Evolutionary conservation across 2,888 invertebrate species (phyloP).

Genomic region (Hofmannophila pseudospretella): DNA sequence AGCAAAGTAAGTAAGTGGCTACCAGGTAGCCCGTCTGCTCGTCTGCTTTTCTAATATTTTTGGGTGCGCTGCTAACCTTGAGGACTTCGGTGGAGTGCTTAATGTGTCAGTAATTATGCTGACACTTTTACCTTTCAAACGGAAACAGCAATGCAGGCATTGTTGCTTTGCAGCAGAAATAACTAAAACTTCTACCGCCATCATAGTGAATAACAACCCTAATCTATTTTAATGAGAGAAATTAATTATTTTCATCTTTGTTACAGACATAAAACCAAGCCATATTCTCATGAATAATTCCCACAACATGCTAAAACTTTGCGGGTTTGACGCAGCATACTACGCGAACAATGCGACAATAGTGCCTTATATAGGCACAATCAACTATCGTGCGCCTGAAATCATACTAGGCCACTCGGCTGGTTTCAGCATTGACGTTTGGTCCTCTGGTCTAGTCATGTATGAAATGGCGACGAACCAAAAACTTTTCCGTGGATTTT

Average conservation of each 20-base stretch:
- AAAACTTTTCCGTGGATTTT: constrained; percentile 30
- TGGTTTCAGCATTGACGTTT: constrained; percentile 44
- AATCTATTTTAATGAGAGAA: too few species aligned
- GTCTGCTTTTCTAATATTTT: too few species aligned
- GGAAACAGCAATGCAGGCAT: too few species aligned
- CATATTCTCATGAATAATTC: constrained; percentile 44
- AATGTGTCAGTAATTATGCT: too few species aligned
- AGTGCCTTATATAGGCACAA: constrained; percentile 28
- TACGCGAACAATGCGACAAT: constrained; percentile 10
- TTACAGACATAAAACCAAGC: constrained; percentile 53
- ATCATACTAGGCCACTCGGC: constrained; percentile 42
- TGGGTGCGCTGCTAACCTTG: too few species aligned
- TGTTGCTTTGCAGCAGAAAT: too few species aligned
- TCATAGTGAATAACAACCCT: too few species aligned
- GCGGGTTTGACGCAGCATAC: constrained; percentile 47
- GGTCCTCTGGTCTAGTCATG: constrained; percentile 48
- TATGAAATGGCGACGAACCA: constrained; percentile 44
- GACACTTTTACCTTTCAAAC: too few species aligned
- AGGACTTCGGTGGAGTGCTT: too few species aligned
- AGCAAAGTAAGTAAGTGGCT: not conserved
- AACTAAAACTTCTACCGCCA: too few species aligned
- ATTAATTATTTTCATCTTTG: too few species aligned
- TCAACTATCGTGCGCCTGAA: constrained; percentile 49
- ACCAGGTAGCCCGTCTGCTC: too few species aligned
- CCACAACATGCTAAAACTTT: constrained; percentile 36